Percentiles rank a stretch among this genome's conserved stretches.
Conservation (phyloP, 2,888 invertebrate species). For the Hypomecis punctinalis region DNA sequence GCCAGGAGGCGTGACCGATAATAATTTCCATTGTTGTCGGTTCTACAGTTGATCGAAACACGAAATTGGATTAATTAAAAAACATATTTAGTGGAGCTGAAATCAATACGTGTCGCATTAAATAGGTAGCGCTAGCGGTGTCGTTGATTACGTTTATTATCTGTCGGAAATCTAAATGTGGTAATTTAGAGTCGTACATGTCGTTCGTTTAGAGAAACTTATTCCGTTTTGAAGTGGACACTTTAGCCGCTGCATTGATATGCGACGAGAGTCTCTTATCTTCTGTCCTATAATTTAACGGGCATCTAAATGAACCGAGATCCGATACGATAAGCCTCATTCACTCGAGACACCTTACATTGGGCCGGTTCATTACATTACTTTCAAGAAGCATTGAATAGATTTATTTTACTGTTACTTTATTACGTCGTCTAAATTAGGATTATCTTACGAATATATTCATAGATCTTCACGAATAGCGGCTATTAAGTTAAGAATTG, state of each 20-base stretch:
- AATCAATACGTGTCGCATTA: slow-evolving; percentile 38
- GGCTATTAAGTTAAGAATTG: slow-evolving; percentile 22
- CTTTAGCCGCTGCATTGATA: slow-evolving; percentile 67
- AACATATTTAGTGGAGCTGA: slow-evolving; percentile 24
- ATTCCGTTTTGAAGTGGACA: slow-evolving; percentile 62
- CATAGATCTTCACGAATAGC: slow-evolving; percentile 26
- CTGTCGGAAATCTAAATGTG: slow-evolving; percentile 71
- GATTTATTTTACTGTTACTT: slow-evolving; percentile 66
- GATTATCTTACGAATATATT: slow-evolving; percentile 39
- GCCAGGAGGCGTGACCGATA: slow-evolving; percentile 74
- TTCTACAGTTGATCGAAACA: slow-evolving; percentile 26
- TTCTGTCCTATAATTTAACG: slow-evolving; percentile 78
- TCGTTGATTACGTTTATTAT: slow-evolving; percentile 63
- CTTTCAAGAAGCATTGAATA: slow-evolving; percentile 65
- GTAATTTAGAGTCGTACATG: slow-evolving; percentile 69
- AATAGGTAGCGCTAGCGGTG: slow-evolving; percentile 56
- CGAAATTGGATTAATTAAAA: slow-evolving; percentile 20
- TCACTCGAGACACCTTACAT: slow-evolving; percentile 73
- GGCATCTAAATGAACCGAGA: slow-evolving; percentile 81
- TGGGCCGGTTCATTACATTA: slow-evolving; percentile 71
- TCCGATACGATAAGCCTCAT: slow-evolving; percentile 79
- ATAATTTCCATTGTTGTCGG: slow-evolving; percentile 68
- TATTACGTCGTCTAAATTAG: slow-evolving; percentile 50
- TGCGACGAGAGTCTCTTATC: slow-evolving; percentile 75
- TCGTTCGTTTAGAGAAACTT: slow-evolving; percentile 66